These are phyloP conservation scores for Clytia hemisphaerica DNA, from an alignment of 30 jellyfish, hydroid and myxozoan species.

Conservation along the genomic window DNA sequence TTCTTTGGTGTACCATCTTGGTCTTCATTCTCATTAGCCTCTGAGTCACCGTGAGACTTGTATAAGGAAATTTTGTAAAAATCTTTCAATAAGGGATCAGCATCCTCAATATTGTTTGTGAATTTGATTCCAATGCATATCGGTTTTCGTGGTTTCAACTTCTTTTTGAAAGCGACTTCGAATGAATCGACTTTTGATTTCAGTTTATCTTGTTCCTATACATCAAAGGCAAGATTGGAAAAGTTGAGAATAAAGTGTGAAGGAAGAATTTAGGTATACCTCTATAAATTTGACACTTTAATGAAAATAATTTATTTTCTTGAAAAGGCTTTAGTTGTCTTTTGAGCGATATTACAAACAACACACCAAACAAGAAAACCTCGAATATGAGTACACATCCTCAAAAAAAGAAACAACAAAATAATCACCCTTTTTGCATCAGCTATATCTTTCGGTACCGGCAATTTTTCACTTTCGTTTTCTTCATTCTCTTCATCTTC, in stretches of 20 bases:
- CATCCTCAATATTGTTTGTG: background rate
- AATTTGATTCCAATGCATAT: conserved; percentile 22
- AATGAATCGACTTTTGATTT: conserved; percentile 19
- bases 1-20: conserved; percentile 1
- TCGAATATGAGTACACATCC: background rate
- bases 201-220: conserved; percentile 5
- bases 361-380: background rate
- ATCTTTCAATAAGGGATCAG: conserved; percentile 5
- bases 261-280: background rate
- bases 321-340: background rate
- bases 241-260: background rate
- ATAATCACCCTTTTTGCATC: background rate
- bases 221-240: background rate
- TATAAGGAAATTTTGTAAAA: background rate
- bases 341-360: background rate
- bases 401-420: background rate
- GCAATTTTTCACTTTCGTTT: conserved; percentile 20
- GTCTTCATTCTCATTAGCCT: conserved; percentile 5
- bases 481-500: conserved; percentile 53
- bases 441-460: background rate
- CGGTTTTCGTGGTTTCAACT: conserved; percentile 22
- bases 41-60: no score
- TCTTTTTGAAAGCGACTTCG: conserved; percentile 25
- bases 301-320: no score
- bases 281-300: background rate